Base-by-base conservation (phyloP, 2,888 invertebrate genomes). In the Tortrix viridana region DNA sequence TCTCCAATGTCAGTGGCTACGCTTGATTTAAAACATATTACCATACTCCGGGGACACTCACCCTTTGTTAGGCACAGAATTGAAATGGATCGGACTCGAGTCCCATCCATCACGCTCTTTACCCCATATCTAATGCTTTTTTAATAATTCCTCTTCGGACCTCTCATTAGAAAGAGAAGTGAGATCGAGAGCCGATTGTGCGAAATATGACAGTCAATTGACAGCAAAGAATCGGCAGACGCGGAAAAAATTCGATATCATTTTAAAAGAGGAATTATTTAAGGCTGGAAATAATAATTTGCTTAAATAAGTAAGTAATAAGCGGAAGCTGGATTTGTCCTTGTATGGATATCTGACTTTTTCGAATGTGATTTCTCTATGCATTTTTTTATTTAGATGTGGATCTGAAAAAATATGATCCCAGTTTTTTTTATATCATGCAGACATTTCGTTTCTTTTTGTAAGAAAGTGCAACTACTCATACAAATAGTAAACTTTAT, bases 51-150 rank as follows among this genome's bases (percentile, higher is more conserved):
- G 88, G 88, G 86, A 87, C 75, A 75, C 74, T 82, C 88, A 86
- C 89, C 89, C 89, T 85, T 88, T 86, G 75, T 78, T 76, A 77
- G 78, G 79, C 12, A 12, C 84, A 73, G 76, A 89, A 91, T 91
- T 91, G 91, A 91, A 89, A 92, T 91, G 91, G 91, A 92, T 92
- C 84, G 89, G 79, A 86, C 86, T 82, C 79, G 75, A 86, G 86
- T 89, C 81, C 86, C 89, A 91, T 92, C 91, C 82, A 91, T 92
- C 91, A 91, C 80, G 76, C 71, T 76, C 71, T 77, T 85, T 88
- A 86, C 77, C 82, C 85, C 79, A 82, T 74, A 81, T 89, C 85
- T 89, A 89, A 91, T 90, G 89, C 82, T 90, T 91, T 92, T 91
- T 91, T 91, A 90, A 92, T 90, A 90, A 88, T 88, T 87, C 86